Conservation (phyloP, 2,888 invertebrate species). For the Chrysodeixis includens region DNA sequence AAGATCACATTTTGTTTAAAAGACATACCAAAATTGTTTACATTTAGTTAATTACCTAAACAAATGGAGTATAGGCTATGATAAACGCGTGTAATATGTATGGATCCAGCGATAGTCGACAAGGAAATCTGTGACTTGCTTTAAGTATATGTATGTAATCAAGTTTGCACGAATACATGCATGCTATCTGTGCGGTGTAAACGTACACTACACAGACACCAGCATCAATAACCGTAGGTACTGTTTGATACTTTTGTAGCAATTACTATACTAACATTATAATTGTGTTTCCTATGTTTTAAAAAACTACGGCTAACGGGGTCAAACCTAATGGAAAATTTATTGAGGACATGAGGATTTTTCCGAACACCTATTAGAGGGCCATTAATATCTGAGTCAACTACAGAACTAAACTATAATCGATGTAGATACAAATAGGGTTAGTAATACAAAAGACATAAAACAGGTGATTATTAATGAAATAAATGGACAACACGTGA, state of each 20-base stretch:
- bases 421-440: conserved; percentile 16
- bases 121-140: neutral
- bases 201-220: too few relatives aligned
- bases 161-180: too few relatives aligned
- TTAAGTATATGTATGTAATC: neutral
- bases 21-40: too few relatives aligned
- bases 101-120: neutral
- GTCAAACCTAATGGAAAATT: neutral
- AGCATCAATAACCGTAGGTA: too few relatives aligned
- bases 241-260: too few relatives aligned
- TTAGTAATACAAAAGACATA: conserved; percentile 28
- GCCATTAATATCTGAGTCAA: neutral
- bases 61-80: neutral
- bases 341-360: neutral
- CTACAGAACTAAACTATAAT: conserved; percentile 7
- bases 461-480: conserved; percentile 16
- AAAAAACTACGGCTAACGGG: neutral
- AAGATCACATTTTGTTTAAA: too few relatives aligned
- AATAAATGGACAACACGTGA: conserved; percentile 24
- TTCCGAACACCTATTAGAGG: neutral
- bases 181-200: too few relatives aligned
- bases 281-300: neutral
- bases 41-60: too few relatives aligned
- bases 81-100: neutral
- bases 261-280: neutral